Evolutionary conservation across 2,888 invertebrate species (phyloP), one percentile per base, ranked within the genome.

Genomic region (Caenorhabditis sp.): DNA sequence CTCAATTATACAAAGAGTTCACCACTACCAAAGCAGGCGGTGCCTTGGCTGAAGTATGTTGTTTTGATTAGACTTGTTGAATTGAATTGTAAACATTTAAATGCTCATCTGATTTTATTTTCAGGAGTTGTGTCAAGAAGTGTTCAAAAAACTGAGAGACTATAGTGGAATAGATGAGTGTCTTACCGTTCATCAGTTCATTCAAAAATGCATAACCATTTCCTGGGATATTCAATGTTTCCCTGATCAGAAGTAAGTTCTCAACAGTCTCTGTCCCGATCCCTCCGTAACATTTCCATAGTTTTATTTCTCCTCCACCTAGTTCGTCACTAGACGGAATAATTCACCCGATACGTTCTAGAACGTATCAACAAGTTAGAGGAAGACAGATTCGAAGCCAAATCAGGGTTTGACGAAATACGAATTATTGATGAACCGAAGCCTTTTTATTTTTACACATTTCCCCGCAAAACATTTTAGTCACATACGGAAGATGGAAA

Each of bases 211-310:
- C 26, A 40, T 82, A 1, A 18, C 65, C 22, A 76, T 82, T 1
- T 77, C 76, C 0, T 82, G 70, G 68, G 82, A 82, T 15, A 78
- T 82, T 15, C 62, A 70, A 22, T 82, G 82, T 55, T 70, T 55
- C 24, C 65, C 70, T 3, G 78, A 82, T 35, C 61, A 70, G 9
- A 72, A 64, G 82, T 82, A 20, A 78, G 77, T 67, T 32, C 6
- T 15, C 40, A 13, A 40, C 32, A 9, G 32, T 32, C 32, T 32
- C 5, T 32, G 4, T 32, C 9, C 32, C 32, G 9, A 9, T 32
- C 32, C 40, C 40, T 50, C 4, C 24, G 4, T 35, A 8, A 32
- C 53, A 18, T 20, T 55, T 55, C n/a, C n/a, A 32, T n/a, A 35
- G 1, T 20, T 24, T 9, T 24, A n/a, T 26, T 37, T 26, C 18